Base-by-base conservation (phyloP, 2,113 vertebrate species). In the Eclectus roratus region DNA sequence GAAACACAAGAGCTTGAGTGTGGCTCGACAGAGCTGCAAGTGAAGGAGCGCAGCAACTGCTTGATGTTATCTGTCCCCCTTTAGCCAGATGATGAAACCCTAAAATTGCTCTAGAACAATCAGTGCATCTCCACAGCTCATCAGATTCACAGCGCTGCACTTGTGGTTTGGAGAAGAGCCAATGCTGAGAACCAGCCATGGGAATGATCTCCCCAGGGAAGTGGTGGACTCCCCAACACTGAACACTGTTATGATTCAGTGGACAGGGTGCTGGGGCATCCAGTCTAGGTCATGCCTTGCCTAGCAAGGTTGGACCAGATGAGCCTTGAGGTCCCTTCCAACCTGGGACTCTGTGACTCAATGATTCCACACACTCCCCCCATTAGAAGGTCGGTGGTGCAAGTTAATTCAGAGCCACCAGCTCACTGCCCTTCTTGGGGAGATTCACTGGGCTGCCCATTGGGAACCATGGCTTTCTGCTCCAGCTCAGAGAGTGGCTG, bases 401-500 rank as follows among this genome's bases (percentile, higher is more conserved):
- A 23, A 25, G n/a, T 20, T 29, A 4, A 15, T 21, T 17, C 20
- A 23, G 39, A 74, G 56, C 28, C 78, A 27, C 6, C 43, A 18
- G 64, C 50, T 78, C 46, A 8, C 13, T 13, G 56, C 41, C 12
- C 44, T 0, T 47, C 7, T n/a, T 5, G 43, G 19, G 39, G 60
- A 46, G 39, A 55, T 41, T 15, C 33, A 9, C 11, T 61, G 10
- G n/a, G 47, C 31, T 25, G 76, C n/a, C 4, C 21, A 29, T 2
- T 2, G 8, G 2, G 18, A 65, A n/a, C 29, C 2, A 1, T 2
- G 1, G 35, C 44, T 7, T 39, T 9, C 44, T 65, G 80, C 63
- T 56, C 52, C 78, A 47, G 52, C 33, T 2, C 33, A 1, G 0
- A 2, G 5, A 6, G 28, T 0, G 1, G 33, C 61, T 37, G 50